Conservation (phyloP, 2,888 invertebrate genomes). For the Linnaemya tessellans region DNA sequence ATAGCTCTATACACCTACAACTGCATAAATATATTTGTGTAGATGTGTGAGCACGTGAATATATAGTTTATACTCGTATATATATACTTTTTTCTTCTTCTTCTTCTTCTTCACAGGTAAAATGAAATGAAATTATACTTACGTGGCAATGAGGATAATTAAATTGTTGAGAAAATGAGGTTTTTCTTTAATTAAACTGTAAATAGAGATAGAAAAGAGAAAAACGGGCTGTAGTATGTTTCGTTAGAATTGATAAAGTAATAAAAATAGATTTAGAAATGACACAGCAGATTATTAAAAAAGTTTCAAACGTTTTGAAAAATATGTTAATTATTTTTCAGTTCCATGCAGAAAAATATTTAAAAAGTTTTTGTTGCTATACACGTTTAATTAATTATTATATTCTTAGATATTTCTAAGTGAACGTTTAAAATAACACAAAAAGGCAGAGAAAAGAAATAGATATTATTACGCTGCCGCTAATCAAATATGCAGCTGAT, state of each 20-base stretch:
- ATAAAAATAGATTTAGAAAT: constrained; percentile 11
- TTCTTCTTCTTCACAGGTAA: constrained; percentile 19
- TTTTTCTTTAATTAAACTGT: constrained; percentile 52
- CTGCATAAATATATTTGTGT: background rate
- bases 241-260: constrained; percentile 14
- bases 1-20: background rate
- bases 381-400: too few relatives aligned
- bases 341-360: background rate
- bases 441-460: too few relatives aligned
- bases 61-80: constrained; percentile 22
- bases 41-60: background rate
- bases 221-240: background rate
- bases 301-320: constrained; percentile 4
- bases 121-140: constrained; percentile 71
- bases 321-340: background rate
- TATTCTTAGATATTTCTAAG: too few relatives aligned
- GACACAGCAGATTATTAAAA: background rate
- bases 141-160: constrained; percentile 59
- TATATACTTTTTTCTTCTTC: background rate
- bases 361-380: too few relatives aligned
- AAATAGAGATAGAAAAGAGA: constrained; percentile 11
- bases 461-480: too few relatives aligned
- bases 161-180: constrained; percentile 50
- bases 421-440: too few relatives aligned
- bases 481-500: too few relatives aligned